Conservation (phyloP, 1,140 invertebrate species). For the Belonocnema kinseyi region DNA sequence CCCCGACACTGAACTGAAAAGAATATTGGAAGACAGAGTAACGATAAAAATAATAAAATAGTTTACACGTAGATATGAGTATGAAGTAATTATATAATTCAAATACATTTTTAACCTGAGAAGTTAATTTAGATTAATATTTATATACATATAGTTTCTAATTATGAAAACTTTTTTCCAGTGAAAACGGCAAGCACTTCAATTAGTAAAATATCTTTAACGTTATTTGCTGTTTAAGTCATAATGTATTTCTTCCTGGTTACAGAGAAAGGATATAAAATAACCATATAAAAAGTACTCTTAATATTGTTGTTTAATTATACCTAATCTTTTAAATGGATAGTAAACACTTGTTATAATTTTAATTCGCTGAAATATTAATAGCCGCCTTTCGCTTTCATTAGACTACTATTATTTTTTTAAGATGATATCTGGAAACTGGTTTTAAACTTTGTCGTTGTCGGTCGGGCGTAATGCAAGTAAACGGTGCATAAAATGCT, state of each 20-base stretch:
- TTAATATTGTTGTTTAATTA: not conserved
- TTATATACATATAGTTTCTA: not conserved
- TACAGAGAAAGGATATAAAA: not conserved
- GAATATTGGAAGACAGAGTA: no score
- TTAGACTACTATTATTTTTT: constrained; percentile 20
- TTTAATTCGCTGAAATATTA: constrained; percentile 6
- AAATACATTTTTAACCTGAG: not conserved
- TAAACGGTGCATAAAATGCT: not conserved
- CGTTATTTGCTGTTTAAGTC: not conserved
- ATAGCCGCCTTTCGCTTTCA: constrained; percentile 20
- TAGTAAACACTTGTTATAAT: not conserved
- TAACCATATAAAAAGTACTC: not conserved
- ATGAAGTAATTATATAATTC: not conserved
- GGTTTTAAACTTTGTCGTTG: constrained; percentile 15
- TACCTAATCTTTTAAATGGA: not conserved
- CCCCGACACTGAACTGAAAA: no score
- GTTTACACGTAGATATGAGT: no score
- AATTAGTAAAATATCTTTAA: not conserved
- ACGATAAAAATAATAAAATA: no score
- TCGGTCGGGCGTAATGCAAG: not conserved
- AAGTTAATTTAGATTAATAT: not conserved
- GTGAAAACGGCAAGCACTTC: not conserved
- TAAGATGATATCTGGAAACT: constrained; percentile 7
- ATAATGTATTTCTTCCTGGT: not conserved
- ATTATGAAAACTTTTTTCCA: not conserved